A percentile compares a stretch with the other conserved stretches of the same genome.
phyloP scores from a whole-genome alignment of 2,888 invertebrate species.

The Lepidochrysops patricia region DNA sequence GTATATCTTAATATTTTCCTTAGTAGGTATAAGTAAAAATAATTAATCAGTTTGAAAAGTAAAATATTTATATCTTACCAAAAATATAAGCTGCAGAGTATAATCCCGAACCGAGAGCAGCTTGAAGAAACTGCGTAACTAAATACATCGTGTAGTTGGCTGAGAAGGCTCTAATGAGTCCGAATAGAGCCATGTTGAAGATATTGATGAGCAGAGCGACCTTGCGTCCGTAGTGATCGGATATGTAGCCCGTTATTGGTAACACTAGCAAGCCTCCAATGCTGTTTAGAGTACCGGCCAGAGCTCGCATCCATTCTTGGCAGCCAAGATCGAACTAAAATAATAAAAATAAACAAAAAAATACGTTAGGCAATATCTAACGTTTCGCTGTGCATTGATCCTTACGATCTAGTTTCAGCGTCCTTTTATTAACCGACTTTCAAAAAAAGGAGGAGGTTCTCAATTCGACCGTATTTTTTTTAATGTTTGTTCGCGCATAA shows the following conservation, averaged over 20 bases:
- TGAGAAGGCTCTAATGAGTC: constrained; percentile 63
- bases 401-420: too few relatives aligned
- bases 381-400: too few relatives aligned
- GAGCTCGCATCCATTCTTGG: constrained; percentile 75
- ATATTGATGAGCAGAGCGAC: constrained; percentile 59
- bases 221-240: constrained; percentile 77
- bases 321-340: constrained; percentile 70
- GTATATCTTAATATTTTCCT: too few relatives aligned
- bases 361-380: background rate
- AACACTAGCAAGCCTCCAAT: constrained; percentile 76
- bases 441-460: too few relatives aligned
- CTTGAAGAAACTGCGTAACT: constrained; percentile 50
- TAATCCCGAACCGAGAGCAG: constrained; percentile 47
- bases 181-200: constrained; percentile 44
- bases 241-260: constrained; percentile 74
- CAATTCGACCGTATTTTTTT: too few relatives aligned
- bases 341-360: constrained; percentile 45
- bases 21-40: too few relatives aligned
- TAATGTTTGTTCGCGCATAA: too few relatives aligned
- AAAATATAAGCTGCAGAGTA: constrained; percentile 46
- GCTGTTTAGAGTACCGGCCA: constrained; percentile 78
- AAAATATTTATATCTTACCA: too few relatives aligned
- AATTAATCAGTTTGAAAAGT: too few relatives aligned
- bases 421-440: too few relatives aligned
- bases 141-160: constrained; percentile 57